Percentiles rank a stretch among this genome's conserved stretches.
phyloP scores from a whole-genome alignment of 2,888 invertebrate species.

The Drosophila pseudotalamancana region DNA sequence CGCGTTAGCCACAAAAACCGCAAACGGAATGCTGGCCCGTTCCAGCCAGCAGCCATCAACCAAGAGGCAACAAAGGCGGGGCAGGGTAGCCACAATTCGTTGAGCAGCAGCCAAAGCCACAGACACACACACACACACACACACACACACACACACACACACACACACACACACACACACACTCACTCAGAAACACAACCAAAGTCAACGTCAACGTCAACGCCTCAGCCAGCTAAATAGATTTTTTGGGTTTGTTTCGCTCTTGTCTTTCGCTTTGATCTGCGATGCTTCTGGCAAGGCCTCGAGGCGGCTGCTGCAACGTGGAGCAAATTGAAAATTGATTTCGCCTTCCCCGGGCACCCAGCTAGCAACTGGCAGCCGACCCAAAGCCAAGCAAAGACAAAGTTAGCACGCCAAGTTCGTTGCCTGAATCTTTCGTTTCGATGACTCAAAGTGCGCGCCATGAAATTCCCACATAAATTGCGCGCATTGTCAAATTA shows the following conservation, averaged over 20 bases:
- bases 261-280: conserved; percentile 66
- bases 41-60: too few species aligned
- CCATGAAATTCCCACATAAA: conserved; percentile 82
- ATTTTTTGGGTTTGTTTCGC: conserved; percentile 55
- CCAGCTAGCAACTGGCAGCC: conserved; percentile 11
- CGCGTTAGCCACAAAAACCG: conserved; percentile 62
- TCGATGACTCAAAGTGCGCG: conserved; percentile 71
- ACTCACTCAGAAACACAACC: conserved; percentile 24
- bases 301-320: conserved; percentile 49
- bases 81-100: conserved; percentile 72
- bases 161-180: conserved; percentile 41
- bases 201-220: conserved; percentile 72
- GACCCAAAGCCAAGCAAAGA: conserved; percentile 20
- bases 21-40: conserved; percentile 69
- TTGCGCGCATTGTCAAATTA: conserved; percentile 82
- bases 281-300: conserved; percentile 54
- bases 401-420: conserved; percentile 64
- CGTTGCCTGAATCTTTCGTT: conserved; percentile 76
- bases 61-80: conserved; percentile 21
- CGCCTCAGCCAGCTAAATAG: conserved; percentile 76
- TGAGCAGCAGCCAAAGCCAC: conserved; percentile 60
- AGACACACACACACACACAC: conserved; percentile 24
- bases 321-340: conserved; percentile 79
- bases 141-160: not conserved
- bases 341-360: conserved; percentile 54